These are phyloP conservation scores for Ostrea denselamellosa DNA, from an alignment of 1,140 invertebrate genomes.

Conservation along the genomic window DNA sequence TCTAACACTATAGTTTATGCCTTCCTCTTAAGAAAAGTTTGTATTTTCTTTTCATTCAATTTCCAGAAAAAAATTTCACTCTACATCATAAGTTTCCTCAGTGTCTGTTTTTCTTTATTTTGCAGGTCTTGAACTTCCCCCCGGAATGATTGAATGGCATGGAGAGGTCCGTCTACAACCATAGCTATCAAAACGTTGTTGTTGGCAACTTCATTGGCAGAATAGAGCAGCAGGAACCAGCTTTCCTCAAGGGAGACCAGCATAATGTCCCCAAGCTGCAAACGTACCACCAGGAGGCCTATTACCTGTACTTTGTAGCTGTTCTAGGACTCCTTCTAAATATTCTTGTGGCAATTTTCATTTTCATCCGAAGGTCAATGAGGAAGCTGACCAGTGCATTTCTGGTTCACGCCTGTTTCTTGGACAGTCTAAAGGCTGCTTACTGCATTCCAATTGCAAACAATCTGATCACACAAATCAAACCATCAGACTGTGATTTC, in stretches of 20 bases:
- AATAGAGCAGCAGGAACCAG: background rate
- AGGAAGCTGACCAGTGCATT: constrained; percentile 76
- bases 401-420: constrained; percentile 74
- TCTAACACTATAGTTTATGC: background rate
- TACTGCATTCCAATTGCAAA: constrained; percentile 78
- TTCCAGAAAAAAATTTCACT: too few species aligned
- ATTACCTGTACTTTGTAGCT: constrained; percentile 76
- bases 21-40: background rate
- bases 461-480: constrained; percentile 73
- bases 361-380: constrained; percentile 68
- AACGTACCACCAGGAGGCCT: constrained; percentile 72
- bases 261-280: constrained; percentile 24
- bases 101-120: background rate
- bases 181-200: background rate
- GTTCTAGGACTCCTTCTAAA: constrained; percentile 74
- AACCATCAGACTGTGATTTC: constrained; percentile 71
- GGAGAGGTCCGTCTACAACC: constrained; percentile 24
- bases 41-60: background rate
- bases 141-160: constrained; percentile 6
- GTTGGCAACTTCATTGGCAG: background rate
- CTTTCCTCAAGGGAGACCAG: constrained; percentile 41
- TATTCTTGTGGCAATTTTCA: constrained; percentile 70
- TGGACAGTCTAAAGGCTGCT: constrained; percentile 75
- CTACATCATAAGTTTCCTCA: background rate
- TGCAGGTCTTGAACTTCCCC: background rate